Conservation (phyloP, 2,113 vertebrate genomes). For the Silurus meridionalis region DNA sequence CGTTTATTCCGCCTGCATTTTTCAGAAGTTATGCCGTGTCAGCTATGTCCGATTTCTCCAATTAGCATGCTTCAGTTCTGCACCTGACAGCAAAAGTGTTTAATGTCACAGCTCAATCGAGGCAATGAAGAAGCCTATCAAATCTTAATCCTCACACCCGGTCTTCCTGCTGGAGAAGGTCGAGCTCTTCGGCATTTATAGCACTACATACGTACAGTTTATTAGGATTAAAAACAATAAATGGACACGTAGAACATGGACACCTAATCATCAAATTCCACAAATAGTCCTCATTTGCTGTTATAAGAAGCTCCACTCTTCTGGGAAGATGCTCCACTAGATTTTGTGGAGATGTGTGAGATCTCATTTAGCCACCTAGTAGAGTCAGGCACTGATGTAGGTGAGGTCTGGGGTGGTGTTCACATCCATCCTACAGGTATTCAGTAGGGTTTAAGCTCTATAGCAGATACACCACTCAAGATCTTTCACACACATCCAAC, state of each 20-base stretch:
- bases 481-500: too few relatives aligned
- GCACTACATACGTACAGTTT: too few relatives aligned
- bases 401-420: too few relatives aligned
- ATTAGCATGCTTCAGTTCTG: slow-evolving; percentile 45
- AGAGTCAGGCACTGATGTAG: too few relatives aligned
- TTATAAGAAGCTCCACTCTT: too few relatives aligned
- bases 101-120: slow-evolving; percentile 28
- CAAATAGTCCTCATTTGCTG: too few relatives aligned
- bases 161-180: background rate
- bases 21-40: slow-evolving; percentile 34
- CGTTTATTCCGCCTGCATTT: slow-evolving; percentile 28
- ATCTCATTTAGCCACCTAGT: too few relatives aligned
- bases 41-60: slow-evolving; percentile 38
- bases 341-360: too few relatives aligned
- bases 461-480: too few relatives aligned
- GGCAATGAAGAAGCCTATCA: slow-evolving; percentile 39
- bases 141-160: slow-evolving; percentile 23
- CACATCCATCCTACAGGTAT: too few relatives aligned
- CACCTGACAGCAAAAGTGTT: slow-evolving; percentile 34
- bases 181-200: background rate
- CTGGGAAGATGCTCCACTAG: too few relatives aligned
- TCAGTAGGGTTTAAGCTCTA: too few relatives aligned
- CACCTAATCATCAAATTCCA: background rate
- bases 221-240: background rate
- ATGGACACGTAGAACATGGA: background rate